phyloP scores from a whole-genome alignment of 2,797 vertebrate species.

The Cyclura pinguis region DNA sequence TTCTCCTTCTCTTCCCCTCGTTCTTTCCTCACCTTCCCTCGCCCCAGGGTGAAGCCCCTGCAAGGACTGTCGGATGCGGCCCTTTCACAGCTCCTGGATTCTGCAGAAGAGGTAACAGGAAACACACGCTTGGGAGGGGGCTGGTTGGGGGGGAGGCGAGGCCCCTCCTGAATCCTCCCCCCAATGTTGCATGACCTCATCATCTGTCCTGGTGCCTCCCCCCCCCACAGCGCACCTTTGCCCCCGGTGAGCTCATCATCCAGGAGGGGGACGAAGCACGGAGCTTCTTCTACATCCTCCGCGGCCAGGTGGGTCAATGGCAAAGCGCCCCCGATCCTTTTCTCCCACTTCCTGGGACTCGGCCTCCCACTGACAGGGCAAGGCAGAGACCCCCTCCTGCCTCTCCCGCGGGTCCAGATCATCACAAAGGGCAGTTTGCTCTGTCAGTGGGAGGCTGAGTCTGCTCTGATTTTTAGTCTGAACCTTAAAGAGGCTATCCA shows the following conservation, averaged over 20 bases:
- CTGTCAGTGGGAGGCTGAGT: too few relatives aligned
- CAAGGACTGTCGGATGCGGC: constrained; percentile 82
- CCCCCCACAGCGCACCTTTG: constrained; percentile 81
- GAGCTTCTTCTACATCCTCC: constrained; percentile 87
- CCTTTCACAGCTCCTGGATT: constrained; percentile 86
- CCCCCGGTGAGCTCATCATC: constrained; percentile 83
- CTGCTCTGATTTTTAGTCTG: too few relatives aligned
- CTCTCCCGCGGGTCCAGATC: too few relatives aligned
- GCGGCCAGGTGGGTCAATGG: constrained; percentile 81
- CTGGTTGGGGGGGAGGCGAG: too few relatives aligned
- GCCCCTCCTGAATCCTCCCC: background rate
- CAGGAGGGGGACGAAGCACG: constrained; percentile 84
- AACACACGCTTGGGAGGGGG: rapidly evolving
- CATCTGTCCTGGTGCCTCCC: background rate
- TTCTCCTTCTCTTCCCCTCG: background rate
- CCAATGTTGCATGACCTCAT: background rate
- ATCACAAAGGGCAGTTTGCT: too few relatives aligned
- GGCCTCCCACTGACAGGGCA: too few relatives aligned
- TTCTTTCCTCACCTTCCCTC: too few relatives aligned
- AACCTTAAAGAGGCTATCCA: too few relatives aligned
- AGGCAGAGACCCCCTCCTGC: too few relatives aligned
- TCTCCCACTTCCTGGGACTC: background rate
- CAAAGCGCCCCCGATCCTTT: background rate
- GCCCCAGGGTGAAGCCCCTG: constrained; percentile 57
- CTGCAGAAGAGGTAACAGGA: constrained; percentile 85